phyloP scores from a whole-genome alignment of 1,140 invertebrate genomes.

The Bathynomus jamesi region DNA sequence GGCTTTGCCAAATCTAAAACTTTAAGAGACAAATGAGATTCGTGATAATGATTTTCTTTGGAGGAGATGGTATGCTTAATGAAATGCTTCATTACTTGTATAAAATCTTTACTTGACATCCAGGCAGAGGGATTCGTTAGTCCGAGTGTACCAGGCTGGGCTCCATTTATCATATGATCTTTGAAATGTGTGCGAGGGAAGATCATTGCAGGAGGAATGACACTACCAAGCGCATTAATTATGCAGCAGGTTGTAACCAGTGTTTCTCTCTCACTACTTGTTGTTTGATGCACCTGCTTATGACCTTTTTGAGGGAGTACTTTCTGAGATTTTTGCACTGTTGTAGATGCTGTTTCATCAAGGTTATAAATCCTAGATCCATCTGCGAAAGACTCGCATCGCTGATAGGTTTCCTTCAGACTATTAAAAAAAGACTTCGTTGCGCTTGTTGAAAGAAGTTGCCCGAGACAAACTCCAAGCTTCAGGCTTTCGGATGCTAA shows the following conservation, averaged over 20 bases:
- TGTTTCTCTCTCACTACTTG: too few species aligned
- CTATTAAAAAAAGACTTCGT: too few species aligned
- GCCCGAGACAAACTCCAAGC: not conserved
- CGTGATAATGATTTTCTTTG: too few species aligned
- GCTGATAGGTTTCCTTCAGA: too few species aligned
- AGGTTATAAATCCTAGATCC: not conserved
- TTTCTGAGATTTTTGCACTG: not conserved
- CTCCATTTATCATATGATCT: not conserved
- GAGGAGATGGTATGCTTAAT: too few species aligned
- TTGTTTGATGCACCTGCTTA: too few species aligned
- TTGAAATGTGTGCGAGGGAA: not conserved
- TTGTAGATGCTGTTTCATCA: not conserved
- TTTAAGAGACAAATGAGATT: too few species aligned
- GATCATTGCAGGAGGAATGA: not conserved
- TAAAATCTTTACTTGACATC: not conserved
- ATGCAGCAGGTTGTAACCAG: too few species aligned
- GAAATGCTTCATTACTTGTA: too few species aligned
- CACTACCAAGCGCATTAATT: not conserved
- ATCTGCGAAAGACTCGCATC: not conserved
- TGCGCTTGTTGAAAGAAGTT: not conserved
- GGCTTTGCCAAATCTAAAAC: too few species aligned
- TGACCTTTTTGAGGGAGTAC: not conserved
- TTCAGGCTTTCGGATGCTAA: not conserved
- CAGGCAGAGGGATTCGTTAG: not conserved
- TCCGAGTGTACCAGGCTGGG: not conserved